These are phyloP conservation scores for Leptocoma aspasia DNA, from an alignment of 2,113 vertebrate species.

Conservation along the genomic window DNA sequence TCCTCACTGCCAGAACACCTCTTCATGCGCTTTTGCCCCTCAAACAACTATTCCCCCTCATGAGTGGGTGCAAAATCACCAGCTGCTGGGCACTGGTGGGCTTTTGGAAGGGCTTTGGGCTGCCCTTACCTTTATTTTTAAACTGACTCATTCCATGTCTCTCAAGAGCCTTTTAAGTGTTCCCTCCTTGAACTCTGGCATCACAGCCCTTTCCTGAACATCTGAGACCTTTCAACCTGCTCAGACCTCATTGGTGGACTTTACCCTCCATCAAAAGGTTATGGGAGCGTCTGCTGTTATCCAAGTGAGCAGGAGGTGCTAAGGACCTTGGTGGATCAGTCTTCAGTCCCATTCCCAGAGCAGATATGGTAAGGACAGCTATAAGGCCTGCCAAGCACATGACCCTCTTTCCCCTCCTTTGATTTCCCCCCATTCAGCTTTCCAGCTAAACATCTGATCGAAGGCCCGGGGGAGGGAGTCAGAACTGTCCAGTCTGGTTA, in stretches of 20 bases:
- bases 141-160: neutral
- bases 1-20: neutral
- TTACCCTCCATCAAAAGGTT: neutral
- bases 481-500: slow-evolving; percentile 81
- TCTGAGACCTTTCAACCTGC: neutral
- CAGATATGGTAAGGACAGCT: neutral
- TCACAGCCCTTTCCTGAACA: neutral
- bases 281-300: accelerated
- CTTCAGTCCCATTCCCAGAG: neutral
- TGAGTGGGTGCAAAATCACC: neutral
- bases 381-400: neutral
- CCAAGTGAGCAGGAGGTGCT: neutral
- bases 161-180: neutral
- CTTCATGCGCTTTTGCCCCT: neutral
- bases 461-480: slow-evolving; percentile 70
- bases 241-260: neutral
- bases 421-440: slow-evolving; percentile 21
- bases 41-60: neutral
- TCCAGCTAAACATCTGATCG: slow-evolving; percentile 68
- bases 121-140: neutral
- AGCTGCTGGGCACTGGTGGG: neutral
- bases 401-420: neutral
- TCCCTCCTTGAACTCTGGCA: neutral
- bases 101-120: neutral
- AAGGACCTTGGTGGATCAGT: neutral